Evolutionary conservation across 1,140 invertebrate genomes (phyloP).

Genomic region (silkworm (Bombyx mori)): ASM3026992v2 NC_085109.1:342001-342500

Average conservation of each 20-base stretch:
- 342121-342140: conserved; percentile 80
- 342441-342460: too few species aligned
- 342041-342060: conserved; percentile 86
- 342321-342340: too few species aligned
- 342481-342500: too few species aligned
- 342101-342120: conserved; percentile 76
- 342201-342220: conserved; percentile 80
- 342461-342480: too few species aligned
- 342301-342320: too few species aligned
- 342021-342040: not conserved
- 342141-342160: conserved; percentile 83
- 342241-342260: conserved; percentile 71
- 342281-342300: too few species aligned
- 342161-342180: conserved; percentile 80
- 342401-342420: too few species aligned
- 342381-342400: too few species aligned
- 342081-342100: conserved; percentile 87
- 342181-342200: conserved; percentile 79
- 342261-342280: not conserved
- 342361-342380: too few species aligned
- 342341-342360: too few species aligned
- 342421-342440: too few species aligned
- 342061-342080: conserved; percentile 83
- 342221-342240: conserved; percentile 66
- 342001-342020: too few species aligned